These are phyloP conservation scores for Pachypsylla venusta DNA, from an alignment of 1,140 invertebrate species.

Conservation along the genomic window DNA sequence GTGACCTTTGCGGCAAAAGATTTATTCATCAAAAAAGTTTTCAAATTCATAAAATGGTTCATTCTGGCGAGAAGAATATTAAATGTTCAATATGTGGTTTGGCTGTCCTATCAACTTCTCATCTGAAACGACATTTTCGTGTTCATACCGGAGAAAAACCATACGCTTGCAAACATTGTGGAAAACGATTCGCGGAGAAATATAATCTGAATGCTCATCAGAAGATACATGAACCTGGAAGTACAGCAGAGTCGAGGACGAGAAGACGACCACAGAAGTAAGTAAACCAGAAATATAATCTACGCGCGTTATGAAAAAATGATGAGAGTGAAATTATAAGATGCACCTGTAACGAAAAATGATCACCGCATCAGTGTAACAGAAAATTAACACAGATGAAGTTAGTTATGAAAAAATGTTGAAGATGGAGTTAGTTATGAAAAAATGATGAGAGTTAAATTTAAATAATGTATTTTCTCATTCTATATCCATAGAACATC, in stretches of 20 bases:
- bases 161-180: conserved; percentile 43
- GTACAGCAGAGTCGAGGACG: neutral
- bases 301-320: too few relatives aligned
- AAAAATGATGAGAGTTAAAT: too few relatives aligned
- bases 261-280: neutral
- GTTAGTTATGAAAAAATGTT: too few relatives aligned
- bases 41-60: conserved; percentile 46
- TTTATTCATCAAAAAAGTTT: conserved; percentile 29
- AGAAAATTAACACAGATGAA: too few relatives aligned
- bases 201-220: conserved; percentile 35
- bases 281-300: too few relatives aligned
- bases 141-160: conserved; percentile 51
- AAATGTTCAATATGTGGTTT: conserved; percentile 42
- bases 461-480: too few relatives aligned
- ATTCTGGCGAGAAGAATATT: conserved; percentile 44
- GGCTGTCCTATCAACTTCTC: conserved; percentile 42
- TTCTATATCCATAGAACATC: too few relatives aligned
- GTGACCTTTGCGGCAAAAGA: conserved; percentile 20
- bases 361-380: too few relatives aligned
- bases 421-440: too few relatives aligned
- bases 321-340: too few relatives aligned
- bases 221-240: conserved; percentile 32
- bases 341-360: too few relatives aligned
- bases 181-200: conserved; percentile 36
- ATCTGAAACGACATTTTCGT: conserved; percentile 47